A percentile compares a stretch with the other conserved stretches of the same genome.
These are phyloP conservation scores for Neodiprion pinetum DNA, from an alignment of 1,140 invertebrate genomes.

Conservation along the genomic window DNA sequence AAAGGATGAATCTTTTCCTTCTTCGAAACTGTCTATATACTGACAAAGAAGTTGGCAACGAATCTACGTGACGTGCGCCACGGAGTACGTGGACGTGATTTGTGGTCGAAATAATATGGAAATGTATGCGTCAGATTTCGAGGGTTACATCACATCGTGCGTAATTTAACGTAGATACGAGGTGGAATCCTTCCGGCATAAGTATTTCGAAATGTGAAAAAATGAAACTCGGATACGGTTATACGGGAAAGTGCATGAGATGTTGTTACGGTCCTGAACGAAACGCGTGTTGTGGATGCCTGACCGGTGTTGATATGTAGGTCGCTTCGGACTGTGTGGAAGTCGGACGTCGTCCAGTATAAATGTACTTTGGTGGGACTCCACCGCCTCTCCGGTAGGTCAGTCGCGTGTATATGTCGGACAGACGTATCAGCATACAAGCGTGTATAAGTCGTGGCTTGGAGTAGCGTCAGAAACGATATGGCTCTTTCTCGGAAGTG, in stretches of 20 bases:
- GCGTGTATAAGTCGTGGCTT: too few species aligned
- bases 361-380: not conserved
- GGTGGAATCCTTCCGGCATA: not conserved
- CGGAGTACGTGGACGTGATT: too few species aligned
- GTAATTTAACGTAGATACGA: too few species aligned
- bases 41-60: too few species aligned
- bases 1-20: too few species aligned
- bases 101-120: too few species aligned
- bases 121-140: too few species aligned
- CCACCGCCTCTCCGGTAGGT: not conserved
- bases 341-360: not conserved
- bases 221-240: not conserved
- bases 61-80: too few species aligned
- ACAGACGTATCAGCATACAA: not conserved
- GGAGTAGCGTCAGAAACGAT: too few species aligned
- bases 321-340: not conserved
- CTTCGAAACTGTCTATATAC: too few species aligned
- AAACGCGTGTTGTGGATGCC: not conserved
- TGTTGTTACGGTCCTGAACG: not conserved
- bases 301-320: not conserved
- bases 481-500: too few species aligned
- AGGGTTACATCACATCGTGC: too few species aligned
- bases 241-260: not conserved
- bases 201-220: not conserved
- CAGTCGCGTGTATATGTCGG: not conserved